Conservation (phyloP, 2,113 vertebrate species). For the Eurypyga helias region DNA sequence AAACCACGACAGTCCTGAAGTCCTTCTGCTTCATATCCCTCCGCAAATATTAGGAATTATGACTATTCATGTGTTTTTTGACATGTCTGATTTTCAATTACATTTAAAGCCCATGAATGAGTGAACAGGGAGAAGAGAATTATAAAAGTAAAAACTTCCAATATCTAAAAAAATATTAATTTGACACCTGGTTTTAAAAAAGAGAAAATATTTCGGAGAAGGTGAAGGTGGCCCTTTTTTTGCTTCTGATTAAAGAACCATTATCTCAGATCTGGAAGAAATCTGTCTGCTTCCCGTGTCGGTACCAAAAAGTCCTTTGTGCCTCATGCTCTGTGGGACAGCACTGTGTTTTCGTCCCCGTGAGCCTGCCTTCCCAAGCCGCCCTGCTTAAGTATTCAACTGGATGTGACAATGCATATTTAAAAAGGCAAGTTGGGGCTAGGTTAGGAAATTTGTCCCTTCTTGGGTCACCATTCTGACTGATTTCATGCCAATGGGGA, state of each 20-base stretch:
- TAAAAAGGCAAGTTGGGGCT: neutral
- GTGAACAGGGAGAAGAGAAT: neutral
- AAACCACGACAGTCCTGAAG: too few relatives aligned
- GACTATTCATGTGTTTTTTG: neutral
- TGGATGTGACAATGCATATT: neutral
- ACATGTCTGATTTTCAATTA: neutral
- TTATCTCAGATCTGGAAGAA: slow-evolving; percentile 26
- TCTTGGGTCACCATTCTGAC: neutral
- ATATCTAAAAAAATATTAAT: neutral
- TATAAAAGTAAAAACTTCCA: neutral
- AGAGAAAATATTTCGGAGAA: neutral
- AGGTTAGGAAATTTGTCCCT: neutral
- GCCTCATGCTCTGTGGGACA: neutral
- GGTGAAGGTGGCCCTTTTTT: neutral
- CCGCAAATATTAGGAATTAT: neutral
- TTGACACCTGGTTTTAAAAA: neutral
- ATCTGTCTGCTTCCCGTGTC: neutral
- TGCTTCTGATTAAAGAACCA: neutral
- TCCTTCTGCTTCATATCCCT: neutral
- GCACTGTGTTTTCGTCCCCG: neutral
- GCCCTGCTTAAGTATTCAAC: neutral
- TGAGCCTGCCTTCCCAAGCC: neutral
- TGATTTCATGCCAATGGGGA: neutral
- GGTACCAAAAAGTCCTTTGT: neutral
- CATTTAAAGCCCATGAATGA: neutral